Evolutionary conservation across 2,113 vertebrate species (phyloP), one percentile per base, ranked within the genome.

Genomic region (Penelope pileata): DNA sequence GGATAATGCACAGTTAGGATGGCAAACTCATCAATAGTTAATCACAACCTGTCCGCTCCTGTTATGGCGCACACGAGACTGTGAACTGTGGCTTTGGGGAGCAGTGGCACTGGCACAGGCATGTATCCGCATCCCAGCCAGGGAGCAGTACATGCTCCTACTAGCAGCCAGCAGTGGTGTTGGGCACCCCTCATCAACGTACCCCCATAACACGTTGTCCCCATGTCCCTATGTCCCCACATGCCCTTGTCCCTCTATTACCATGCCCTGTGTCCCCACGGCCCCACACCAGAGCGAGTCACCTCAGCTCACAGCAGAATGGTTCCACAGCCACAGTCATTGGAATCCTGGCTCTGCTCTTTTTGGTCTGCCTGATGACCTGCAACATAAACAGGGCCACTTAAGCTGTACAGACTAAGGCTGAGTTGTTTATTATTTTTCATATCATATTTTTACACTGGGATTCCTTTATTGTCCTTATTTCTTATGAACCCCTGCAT

Each of bases 11-110:
- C 93, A 83, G 90, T 86, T 94, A 95, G 91, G 84, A 97, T 83
- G 92, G 95, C 91, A 96, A 97, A 94, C 50, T 87, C 92, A 94
- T 97, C 93, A 93, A 94, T 96, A 96, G 95, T 93, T 96, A 95
- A 97, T 70, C 8, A 91, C 38, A 91, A 80, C 90, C 97, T 95
- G 93, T 96, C 96, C 96, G 83, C 92, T 95, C 92, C 79, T 83
- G 88, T 93, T 96, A 85, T 0, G 0, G 94, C 97, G 92, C 80
- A 58, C 93, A 90, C 75, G 53, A 92, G 51, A 80, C 15, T 91
- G 48, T 84, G 85, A 92, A 53, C 63, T 84, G 91, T 13, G 7
- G 79, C 88, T 88, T 80, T 90, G 69, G 77, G 64, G 70, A 87
- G 30, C 45, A 29, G 76, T 82, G 83, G 53, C 70, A 58, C 34